These are phyloP conservation scores for Palythoa caribaeorum DNA, from an alignment of 92 coral and sea anemone genomes.

Conservation along the genomic window DNA sequence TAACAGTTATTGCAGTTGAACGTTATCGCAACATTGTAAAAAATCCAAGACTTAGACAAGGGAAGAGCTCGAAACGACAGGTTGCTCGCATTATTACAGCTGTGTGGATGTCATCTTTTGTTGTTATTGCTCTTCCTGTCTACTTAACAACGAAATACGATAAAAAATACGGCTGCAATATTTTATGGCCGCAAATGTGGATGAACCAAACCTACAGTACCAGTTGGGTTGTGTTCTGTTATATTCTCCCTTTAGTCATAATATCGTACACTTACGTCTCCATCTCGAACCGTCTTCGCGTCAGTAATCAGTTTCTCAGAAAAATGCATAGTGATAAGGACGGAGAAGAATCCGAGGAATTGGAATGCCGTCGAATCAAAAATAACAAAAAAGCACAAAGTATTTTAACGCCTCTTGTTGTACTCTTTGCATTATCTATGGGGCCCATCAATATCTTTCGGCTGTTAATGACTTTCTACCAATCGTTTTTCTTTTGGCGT, in stretches of 20 bases:
- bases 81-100: constrained; percentile 45
- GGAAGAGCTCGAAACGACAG: constrained; percentile 44
- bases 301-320: constrained; percentile 70
- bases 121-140: constrained; percentile 66
- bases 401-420: constrained; percentile 82
- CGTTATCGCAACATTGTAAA: constrained; percentile 75
- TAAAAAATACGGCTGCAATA: neutral
- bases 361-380: constrained; percentile 61
- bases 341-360: constrained; percentile 27
- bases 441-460: constrained; percentile 72
- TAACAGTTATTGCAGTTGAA: constrained; percentile 79
- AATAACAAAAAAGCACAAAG: constrained; percentile 75
- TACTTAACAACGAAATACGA: neutral
- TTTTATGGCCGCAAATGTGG: neutral
- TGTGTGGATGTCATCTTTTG: constrained; percentile 77
- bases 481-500: constrained; percentile 5
- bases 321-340: constrained; percentile 57
- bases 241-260: constrained; percentile 68
- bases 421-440: constrained; percentile 79
- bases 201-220: constrained; percentile 4
- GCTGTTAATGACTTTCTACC: constrained; percentile 28
- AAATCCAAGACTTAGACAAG: constrained; percentile 29
- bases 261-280: constrained; percentile 75
- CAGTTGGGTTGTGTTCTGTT: constrained; percentile 63
- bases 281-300: constrained; percentile 64